Evolutionary conservation across 2,113 vertebrate species (phyloP), one percentile per base, ranked within the genome.

Genomic region (Meles meles): DNA sequence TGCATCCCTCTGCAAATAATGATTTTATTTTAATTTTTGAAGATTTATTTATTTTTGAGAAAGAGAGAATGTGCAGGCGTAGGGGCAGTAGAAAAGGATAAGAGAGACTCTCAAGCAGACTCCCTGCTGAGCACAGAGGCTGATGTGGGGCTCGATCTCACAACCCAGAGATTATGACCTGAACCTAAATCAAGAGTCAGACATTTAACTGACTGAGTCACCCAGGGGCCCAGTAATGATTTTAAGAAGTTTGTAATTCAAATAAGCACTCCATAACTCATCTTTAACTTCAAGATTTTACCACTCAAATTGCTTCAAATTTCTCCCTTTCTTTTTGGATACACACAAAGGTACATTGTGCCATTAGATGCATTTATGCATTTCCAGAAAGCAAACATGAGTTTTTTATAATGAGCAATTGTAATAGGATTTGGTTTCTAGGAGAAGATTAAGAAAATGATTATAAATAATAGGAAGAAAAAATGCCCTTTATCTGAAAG

Each of bases 381-480:
- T 88, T 95, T 95, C 90, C 88, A 63, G 20, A 82, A 29, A 71
- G 67, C 49, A 96, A 91, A 88, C 37, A 34, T 25, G 79, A 85
- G n/a, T 52, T 88, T 88, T 96, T 59, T 47, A 83, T 91, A 82
- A 77, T 63, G 39, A 94, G 61, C 59, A 90, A 67, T 18, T 55
- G 21, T 77, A 88, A 84, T 72, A 37, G 25, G 59, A 96, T 94
- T 94, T 86, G 13, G 18, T 14, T 84, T n/a, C 52, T 77, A 87
- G 34, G 34, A 95, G 27, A 74, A 88, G 80, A 83, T 90, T 90
- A 95, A 93, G 55, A 93, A 94, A 95, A 83, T 63, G 29, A 94
- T 95, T 96, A 86, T 80, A 96, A 94, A 90, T 92, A 92, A 39
- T 55, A 90, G 67, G 34, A 67, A 92, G 76, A 92, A 90, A 42